Conservation (phyloP, 2,888 invertebrate species). For the Plagodis pulveraria region DNA sequence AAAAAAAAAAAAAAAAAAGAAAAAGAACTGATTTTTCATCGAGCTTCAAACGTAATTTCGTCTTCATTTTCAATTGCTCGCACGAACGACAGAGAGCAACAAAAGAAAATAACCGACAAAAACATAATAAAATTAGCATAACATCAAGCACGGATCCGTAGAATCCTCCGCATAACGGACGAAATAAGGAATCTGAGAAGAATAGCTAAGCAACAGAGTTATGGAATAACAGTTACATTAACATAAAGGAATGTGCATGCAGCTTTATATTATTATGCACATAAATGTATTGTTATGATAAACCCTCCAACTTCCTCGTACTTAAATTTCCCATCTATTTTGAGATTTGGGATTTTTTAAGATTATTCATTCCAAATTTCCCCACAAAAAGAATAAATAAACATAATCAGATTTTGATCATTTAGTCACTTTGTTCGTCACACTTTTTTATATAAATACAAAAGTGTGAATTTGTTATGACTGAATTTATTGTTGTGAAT, state of each 20-base stretch:
- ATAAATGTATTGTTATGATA: conserved; percentile 14
- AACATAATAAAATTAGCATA: conserved; percentile 51
- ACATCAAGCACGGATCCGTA: conserved; percentile 34
- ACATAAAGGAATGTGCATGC: conserved; percentile 22
- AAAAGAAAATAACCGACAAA: conserved; percentile 43
- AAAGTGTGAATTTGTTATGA: too few species aligned
- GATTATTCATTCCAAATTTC: too few species aligned
- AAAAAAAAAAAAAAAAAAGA: background rate
- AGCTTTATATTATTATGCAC: conserved; percentile 15
- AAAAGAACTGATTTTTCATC: conserved; percentile 11
- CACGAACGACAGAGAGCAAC: conserved; percentile 33
- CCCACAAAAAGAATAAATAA: too few species aligned
- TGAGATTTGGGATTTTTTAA: too few species aligned
- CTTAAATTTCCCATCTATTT: background rate
- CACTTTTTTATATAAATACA: too few species aligned
- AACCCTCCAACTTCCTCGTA: conserved; percentile 7
- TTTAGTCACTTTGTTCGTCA: too few species aligned
- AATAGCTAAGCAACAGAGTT: conserved; percentile 33
- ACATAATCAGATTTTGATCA: too few species aligned
- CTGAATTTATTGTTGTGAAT: too few species aligned
- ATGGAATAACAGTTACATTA: conserved; percentile 30
- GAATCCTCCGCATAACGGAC: conserved; percentile 25
- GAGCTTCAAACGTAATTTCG: conserved; percentile 24
- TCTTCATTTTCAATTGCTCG: conserved; percentile 34
- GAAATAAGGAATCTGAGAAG: conserved; percentile 33